Percentiles rank a stretch among this genome's conserved stretches.
phyloP scores from a whole-genome alignment of 2,113 vertebrate species.

The Microcebus jonahi region DNA sequence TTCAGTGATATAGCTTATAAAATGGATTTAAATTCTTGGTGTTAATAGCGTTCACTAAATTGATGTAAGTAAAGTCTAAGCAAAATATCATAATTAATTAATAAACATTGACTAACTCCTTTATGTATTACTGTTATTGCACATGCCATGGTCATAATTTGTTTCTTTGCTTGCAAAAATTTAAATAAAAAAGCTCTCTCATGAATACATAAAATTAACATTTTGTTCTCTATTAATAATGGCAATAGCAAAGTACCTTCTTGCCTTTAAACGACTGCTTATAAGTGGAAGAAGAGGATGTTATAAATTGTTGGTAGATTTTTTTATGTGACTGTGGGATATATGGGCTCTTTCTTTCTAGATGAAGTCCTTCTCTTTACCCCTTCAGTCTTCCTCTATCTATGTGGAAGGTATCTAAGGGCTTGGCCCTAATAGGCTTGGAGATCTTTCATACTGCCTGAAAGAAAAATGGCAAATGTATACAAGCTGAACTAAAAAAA shows the following conservation, averaged over 20 bases:
- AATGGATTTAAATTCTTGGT: neutral
- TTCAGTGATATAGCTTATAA: neutral
- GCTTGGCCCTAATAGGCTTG: neutral
- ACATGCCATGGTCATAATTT: neutral
- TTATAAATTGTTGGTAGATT: neutral
- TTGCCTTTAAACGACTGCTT: neutral
- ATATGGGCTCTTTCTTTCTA: neutral
- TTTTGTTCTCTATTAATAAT: neutral
- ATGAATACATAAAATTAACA: neutral
- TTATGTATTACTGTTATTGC: neutral
- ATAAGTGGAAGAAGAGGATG: neutral
- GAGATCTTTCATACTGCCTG: neutral
- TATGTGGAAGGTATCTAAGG: neutral
- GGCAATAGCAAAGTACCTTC: neutral
- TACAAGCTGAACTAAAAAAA: neutral
- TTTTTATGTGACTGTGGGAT: neutral
- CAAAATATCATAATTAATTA: neutral
- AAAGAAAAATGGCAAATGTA: neutral
- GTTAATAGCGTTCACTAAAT: neutral
- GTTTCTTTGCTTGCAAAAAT: neutral
- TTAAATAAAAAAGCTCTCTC: neutral
- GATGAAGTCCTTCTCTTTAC: neutral
- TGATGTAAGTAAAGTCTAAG: neutral
- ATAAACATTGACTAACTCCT: neutral
- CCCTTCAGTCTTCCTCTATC: neutral